Conservation (phyloP, 2,113 vertebrate species). For the Colinus virginianus region DNA sequence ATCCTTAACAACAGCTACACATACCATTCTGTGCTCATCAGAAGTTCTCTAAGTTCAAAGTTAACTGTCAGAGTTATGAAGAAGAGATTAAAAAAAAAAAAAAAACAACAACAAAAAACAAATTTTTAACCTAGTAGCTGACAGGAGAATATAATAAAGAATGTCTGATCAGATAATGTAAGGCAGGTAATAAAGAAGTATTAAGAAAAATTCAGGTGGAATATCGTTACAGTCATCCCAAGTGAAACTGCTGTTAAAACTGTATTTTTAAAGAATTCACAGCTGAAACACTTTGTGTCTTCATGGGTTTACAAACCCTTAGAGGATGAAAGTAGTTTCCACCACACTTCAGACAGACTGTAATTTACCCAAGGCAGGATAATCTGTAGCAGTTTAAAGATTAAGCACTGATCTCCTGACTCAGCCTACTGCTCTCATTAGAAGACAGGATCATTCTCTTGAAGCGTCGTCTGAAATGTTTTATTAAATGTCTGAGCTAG, state of each 20-base stretch:
- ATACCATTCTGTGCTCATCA: neutral
- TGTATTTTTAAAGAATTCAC: neutral
- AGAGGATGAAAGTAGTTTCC: neutral
- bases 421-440: neutral
- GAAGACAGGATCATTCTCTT: neutral
- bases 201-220: neutral
- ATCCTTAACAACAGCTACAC: neutral
- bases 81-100: neutral
- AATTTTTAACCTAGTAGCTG: neutral
- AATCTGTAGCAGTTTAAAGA: neutral
- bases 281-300: neutral
- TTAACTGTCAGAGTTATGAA: neutral
- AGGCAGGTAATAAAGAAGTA: neutral
- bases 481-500: neutral
- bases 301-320: neutral
- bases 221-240: neutral
- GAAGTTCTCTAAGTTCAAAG: neutral
- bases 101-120: neutral
- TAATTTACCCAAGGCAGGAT: neutral
- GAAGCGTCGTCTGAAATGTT: neutral
- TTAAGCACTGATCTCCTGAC: neutral
- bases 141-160: neutral
- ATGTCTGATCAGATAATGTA: neutral
- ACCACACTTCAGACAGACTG: neutral
- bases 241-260: neutral